Evolutionary conservation across 2,888 invertebrate species (phyloP).

Genomic region (Rapana venosa): DNA sequence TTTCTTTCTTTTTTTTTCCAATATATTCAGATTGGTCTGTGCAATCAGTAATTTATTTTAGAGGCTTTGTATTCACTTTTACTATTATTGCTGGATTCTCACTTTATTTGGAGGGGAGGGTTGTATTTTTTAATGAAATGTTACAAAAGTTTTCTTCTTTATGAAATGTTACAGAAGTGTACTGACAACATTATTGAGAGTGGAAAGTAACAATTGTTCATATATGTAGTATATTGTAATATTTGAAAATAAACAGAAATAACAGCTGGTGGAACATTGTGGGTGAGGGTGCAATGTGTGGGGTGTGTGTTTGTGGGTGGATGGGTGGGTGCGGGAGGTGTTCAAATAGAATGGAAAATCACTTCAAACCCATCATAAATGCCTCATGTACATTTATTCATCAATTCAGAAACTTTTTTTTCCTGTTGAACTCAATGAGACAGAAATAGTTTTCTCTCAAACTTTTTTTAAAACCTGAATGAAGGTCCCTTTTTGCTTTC

Average conservation of each 20-base stretch:
- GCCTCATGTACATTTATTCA: not conserved
- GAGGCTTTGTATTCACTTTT: too few relatives aligned
- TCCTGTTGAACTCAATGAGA: not conserved
- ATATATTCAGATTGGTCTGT: too few relatives aligned
- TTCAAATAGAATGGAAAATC: not conserved
- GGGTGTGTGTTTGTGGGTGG: not conserved
- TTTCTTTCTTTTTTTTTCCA: too few relatives aligned
- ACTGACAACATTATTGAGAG: not conserved
- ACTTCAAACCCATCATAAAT: not conserved
- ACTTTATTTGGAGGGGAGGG: not conserved
- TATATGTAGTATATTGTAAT: not conserved
- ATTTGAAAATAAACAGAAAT: not conserved
- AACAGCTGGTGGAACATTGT: not conserved
- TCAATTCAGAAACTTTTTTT: not conserved
- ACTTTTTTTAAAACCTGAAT: too few relatives aligned
- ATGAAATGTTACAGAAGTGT: not conserved
- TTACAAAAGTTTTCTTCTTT: not conserved
- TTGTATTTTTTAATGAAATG: too few relatives aligned
- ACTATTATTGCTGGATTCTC: too few relatives aligned
- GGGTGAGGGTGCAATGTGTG: not conserved
- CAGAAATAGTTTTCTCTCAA: not conserved
- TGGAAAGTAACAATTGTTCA: not conserved
- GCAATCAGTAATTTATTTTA: too few relatives aligned
- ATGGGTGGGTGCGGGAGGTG: not conserved
- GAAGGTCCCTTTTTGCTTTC: too few relatives aligned